Conservation (phyloP, 2,113 vertebrate genomes). For the Strix uralensis region DNA sequence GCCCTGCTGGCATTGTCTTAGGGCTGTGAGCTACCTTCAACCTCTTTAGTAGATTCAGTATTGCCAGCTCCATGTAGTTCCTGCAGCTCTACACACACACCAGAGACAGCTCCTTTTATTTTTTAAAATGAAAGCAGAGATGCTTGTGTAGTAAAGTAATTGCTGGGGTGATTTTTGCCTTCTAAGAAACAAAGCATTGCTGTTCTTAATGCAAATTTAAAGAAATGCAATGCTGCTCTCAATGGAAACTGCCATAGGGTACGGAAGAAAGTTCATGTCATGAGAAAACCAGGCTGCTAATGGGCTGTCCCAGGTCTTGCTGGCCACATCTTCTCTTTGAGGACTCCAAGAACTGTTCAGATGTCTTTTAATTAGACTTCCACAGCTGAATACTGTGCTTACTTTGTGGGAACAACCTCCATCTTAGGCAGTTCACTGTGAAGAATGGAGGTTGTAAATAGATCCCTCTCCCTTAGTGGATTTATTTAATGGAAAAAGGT, state of each 20-base stretch:
- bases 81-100: neutral
- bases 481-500: neutral
- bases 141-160: neutral
- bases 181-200: slow-evolving; percentile 25
- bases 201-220: slow-evolving; percentile 38
- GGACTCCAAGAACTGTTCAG: neutral
- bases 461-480: neutral
- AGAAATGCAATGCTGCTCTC: neutral
- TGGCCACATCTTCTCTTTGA: neutral
- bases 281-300: neutral
- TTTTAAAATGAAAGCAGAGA: slow-evolving; percentile 10
- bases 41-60: neutral
- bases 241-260: neutral
- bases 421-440: neutral
- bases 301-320: neutral
- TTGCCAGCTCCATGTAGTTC: neutral
- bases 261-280: neutral
- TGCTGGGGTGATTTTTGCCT: neutral
- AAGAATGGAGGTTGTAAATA: neutral
- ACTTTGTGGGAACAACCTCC: neutral
- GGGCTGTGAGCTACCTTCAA: neutral
- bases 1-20: neutral
- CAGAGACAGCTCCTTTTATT: neutral
- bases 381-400: neutral
- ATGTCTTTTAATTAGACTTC: neutral